Evolutionary conservation across 2,113 vertebrate species (phyloP).

Genomic region (Gracilinanus agilis): DNA sequence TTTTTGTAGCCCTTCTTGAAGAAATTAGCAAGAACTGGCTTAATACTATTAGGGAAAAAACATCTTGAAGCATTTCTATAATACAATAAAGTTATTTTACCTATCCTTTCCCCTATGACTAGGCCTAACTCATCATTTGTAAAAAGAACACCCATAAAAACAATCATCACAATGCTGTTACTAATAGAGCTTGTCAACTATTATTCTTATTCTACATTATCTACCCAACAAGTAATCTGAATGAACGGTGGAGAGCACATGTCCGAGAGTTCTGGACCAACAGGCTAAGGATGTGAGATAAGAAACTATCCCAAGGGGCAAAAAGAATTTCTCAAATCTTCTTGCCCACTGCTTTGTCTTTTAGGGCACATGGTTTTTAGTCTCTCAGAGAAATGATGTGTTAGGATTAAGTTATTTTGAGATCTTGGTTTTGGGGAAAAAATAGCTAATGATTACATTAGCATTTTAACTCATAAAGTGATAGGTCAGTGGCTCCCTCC

Average conservation of each 20-base stretch:
- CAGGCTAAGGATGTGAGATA: not conserved
- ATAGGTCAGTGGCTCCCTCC: too few species aligned
- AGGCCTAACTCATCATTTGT: not conserved
- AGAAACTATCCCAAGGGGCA: not conserved
- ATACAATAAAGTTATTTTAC: not conserved
- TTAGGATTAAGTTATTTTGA: too few species aligned
- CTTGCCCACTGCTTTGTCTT: not conserved
- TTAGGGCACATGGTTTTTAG: not conserved
- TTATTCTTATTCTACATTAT: not conserved
- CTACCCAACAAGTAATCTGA: not conserved
- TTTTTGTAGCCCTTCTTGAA: conserved; percentile 11
- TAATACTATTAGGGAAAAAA: conserved; percentile 12
- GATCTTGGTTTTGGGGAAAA: too few species aligned
- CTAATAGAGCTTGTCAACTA: not conserved
- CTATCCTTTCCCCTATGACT: not conserved
- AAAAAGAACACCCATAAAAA: not conserved
- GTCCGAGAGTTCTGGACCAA: not conserved
- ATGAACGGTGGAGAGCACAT: not conserved
- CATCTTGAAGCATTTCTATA: conserved; percentile 22
- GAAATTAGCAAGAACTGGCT: not conserved
- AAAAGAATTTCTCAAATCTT: not conserved
- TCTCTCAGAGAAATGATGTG: not conserved
- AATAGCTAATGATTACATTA: too few species aligned
- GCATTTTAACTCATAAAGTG: too few species aligned
- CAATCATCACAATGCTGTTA: not conserved